Conservation (phyloP, 1,140 invertebrate genomes). For the Hydropsyche tenuis region DNA sequence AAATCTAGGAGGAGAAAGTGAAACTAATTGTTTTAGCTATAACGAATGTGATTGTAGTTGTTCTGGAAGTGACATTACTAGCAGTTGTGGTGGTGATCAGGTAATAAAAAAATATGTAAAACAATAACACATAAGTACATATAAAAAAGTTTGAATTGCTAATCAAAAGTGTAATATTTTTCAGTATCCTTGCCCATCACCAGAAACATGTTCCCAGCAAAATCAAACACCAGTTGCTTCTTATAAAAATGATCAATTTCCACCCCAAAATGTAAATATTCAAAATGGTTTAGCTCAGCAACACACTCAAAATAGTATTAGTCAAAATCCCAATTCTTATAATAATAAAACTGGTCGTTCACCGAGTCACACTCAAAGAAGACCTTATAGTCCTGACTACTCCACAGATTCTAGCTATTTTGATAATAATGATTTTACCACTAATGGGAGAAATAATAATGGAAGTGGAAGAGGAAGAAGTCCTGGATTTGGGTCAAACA, state of each 20-base stretch:
- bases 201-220: conserved; percentile 38
- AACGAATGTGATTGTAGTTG: conserved; percentile 49
- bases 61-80: conserved; percentile 48
- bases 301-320: conserved; percentile 1
- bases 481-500: conserved; percentile 33
- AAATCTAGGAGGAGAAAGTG: conserved; percentile 47
- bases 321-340: conserved; percentile 10
- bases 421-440: conserved; percentile 46
- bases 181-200: conserved; percentile 46
- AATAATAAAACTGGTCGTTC: conserved; percentile 29
- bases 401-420: conserved; percentile 45
- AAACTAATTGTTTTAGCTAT: conserved; percentile 48
- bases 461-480: conserved; percentile 43
- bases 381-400: conserved; percentile 45
- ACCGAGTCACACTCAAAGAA: conserved; percentile 34
- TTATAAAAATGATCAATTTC: conserved; percentile 35
- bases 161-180: neutral
- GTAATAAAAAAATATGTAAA: conserved; percentile 19
- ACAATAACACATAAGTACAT: neutral
- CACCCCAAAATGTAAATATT: conserved; percentile 13
- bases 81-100: conserved; percentile 47
- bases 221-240: conserved; percentile 36
- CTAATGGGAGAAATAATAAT: conserved; percentile 29
- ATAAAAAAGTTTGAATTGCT: neutral
- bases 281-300: conserved; percentile 34